phyloP scores from a whole-genome alignment of 2,888 invertebrate genomes.

The Emmelina monodactyla region DNA sequence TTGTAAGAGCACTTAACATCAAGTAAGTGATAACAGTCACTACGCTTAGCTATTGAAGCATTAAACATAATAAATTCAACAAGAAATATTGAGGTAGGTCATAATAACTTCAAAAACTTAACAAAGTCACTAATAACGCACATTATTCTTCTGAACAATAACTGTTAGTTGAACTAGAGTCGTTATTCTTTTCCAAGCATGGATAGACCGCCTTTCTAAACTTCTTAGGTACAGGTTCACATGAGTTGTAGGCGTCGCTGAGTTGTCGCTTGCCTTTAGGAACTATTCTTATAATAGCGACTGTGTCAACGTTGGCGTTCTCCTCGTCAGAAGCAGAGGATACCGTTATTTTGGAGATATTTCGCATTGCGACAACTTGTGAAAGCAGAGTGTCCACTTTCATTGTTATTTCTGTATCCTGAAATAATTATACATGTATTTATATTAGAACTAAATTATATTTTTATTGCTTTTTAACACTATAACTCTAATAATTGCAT shows the following conservation, averaged over 20 bases:
- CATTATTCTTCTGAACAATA: constrained; percentile 26
- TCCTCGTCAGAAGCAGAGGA: constrained; percentile 28
- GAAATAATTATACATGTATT: too few species aligned
- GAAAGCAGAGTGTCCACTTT: constrained; percentile 42
- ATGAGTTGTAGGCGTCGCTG: constrained; percentile 34
- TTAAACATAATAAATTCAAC: too few species aligned
- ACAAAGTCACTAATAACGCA: too few species aligned
- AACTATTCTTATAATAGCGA: constrained; percentile 27
- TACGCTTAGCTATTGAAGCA: too few species aligned
- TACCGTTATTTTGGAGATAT: neutral
- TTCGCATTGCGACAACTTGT: constrained; percentile 18
- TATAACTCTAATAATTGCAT: too few species aligned
- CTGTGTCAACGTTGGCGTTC: constrained; percentile 26
- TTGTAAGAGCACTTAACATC: too few species aligned
- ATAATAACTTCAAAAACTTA: too few species aligned
- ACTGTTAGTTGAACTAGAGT: constrained; percentile 39
- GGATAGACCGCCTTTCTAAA: constrained; percentile 22
- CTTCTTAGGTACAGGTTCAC: constrained; percentile 46
- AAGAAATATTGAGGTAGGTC: too few species aligned
- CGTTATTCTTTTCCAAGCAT: constrained; percentile 23
- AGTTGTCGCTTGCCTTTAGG: constrained; percentile 35
- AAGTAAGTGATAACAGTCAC: too few species aligned
- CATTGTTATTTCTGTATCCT: constrained; percentile 41
- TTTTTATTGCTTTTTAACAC: too few species aligned
- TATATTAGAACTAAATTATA: too few species aligned